phyloP scores from a whole-genome alignment of 1,140 invertebrate species.

The Lysiphlebus fabarum region DNA sequence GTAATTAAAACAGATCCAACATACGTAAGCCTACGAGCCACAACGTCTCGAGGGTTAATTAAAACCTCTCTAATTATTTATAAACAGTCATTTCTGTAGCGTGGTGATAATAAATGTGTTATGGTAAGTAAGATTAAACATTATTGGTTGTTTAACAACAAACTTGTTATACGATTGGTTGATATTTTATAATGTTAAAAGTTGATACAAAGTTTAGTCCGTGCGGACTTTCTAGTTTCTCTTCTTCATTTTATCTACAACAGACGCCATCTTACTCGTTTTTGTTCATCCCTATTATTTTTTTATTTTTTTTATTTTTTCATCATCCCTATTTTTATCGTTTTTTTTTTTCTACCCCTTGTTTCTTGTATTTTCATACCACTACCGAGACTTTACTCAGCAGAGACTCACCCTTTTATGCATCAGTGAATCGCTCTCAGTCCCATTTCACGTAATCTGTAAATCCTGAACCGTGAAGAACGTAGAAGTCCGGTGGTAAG shows the following conservation, averaged over 20 bases:
- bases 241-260: constrained; percentile 4
- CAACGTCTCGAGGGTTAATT: constrained; percentile 52
- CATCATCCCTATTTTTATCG: too few relatives aligned
- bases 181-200: constrained; percentile 20
- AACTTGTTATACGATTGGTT: constrained; percentile 13
- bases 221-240: constrained; percentile 40
- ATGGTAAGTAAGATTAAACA: constrained; percentile 12
- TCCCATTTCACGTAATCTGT: constrained; percentile 47
- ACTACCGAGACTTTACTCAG: background rate
- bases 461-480: constrained; percentile 44
- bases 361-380: background rate
- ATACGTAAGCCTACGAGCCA: constrained; percentile 25
- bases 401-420: constrained; percentile 23
- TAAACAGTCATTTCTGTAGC: constrained; percentile 53
- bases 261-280: constrained; percentile 12
- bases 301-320: background rate
- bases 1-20: constrained; percentile 34
- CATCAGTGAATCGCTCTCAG: constrained; percentile 26
- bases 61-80: constrained; percentile 58
- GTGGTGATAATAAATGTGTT: constrained; percentile 45
- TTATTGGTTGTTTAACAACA: constrained; percentile 29
- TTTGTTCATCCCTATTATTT: constrained; percentile 13
- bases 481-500: constrained; percentile 45
- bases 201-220: constrained; percentile 33
- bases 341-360: background rate